Percentiles rank a stretch among this genome's conserved stretches.
These are phyloP conservation scores for Hexactinellida sp. DNA, from an alignment of 37 sponge, comb jelly and placozoan species.

Conservation along the genomic window DNA sequence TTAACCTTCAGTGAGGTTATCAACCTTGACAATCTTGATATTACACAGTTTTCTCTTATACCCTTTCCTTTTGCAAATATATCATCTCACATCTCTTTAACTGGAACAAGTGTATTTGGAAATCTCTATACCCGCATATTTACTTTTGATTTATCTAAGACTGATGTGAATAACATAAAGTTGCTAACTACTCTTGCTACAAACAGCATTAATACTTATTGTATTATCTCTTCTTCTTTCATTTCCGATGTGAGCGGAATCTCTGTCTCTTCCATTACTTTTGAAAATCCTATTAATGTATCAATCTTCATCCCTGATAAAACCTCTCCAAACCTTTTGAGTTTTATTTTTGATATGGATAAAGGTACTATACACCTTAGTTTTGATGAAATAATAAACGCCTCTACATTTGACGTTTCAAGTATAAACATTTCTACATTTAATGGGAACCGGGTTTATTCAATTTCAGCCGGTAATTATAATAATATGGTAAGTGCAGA, in stretches of 20 bases:
- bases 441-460: neutral
- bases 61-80: neutral
- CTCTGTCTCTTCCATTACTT: conserved; percentile 19
- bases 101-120: conserved; percentile 20
- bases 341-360: conserved; percentile 52
- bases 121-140: conserved; percentile 34
- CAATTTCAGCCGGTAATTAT: neutral
- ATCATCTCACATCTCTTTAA: conserved; percentile 25
- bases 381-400: conserved; percentile 79
- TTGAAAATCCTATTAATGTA: conserved; percentile 32
- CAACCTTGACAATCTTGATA: conserved; percentile 33
- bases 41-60: conserved; percentile 40
- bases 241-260: neutral
- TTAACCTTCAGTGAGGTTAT: conserved; percentile 83
- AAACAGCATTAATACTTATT: conserved; percentile 40
- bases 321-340: conserved; percentile 31
- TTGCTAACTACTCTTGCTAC: conserved; percentile 54
- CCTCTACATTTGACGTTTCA: conserved; percentile 14
- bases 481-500: neutral
- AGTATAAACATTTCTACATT: neutral
- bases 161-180: conserved; percentile 68
- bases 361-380: conserved; percentile 35
- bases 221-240: neutral
- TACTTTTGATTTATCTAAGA: conserved; percentile 29
- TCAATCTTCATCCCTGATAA: conserved; percentile 37